These are phyloP conservation scores for Drosophila orena DNA, from an alignment of 1,140 invertebrate genomes.

Conservation along the genomic window DNA sequence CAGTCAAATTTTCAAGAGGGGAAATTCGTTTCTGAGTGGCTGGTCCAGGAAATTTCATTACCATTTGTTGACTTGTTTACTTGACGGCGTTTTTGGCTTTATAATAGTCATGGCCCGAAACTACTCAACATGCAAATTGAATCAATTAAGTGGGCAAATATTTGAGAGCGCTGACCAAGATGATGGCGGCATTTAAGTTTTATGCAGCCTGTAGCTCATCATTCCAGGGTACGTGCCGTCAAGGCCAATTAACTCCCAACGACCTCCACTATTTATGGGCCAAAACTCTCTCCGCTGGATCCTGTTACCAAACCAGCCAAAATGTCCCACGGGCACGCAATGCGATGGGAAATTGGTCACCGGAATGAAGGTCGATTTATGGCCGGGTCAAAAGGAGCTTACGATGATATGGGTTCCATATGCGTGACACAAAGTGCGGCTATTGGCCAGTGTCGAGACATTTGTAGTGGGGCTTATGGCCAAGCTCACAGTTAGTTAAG, in stretches of 20 bases:
- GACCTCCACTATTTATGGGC: constrained; percentile 45
- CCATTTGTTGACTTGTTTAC: constrained; percentile 21
- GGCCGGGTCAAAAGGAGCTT: constrained; percentile 38
- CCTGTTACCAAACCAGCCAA: constrained; percentile 30
- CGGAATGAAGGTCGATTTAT: constrained; percentile 51
- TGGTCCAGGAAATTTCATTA: constrained; percentile 25
- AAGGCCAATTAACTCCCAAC: constrained; percentile 56
- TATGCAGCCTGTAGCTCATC: constrained; percentile 40
- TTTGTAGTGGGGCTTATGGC: constrained; percentile 58
- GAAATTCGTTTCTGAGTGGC: background rate
- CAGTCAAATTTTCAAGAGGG: background rate
- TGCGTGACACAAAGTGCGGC: constrained; percentile 9
- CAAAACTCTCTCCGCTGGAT: constrained; percentile 15
- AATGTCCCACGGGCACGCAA: constrained; percentile 37
- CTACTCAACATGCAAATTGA: constrained; percentile 53
- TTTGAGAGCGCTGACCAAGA: constrained; percentile 27
- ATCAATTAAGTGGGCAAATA: constrained; percentile 43
- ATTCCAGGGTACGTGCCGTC: constrained; percentile 40
- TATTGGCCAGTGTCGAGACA: constrained; percentile 10
- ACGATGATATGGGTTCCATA: constrained; percentile 46
- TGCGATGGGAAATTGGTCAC: constrained; percentile 24
- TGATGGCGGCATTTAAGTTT: constrained; percentile 30
- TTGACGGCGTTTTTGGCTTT: constrained; percentile 10
- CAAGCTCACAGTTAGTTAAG: constrained; percentile 63
- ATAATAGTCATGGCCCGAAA: constrained; percentile 14